A percentile compares a stretch with the other conserved stretches of the same genome.
These are phyloP conservation scores for Thermophis baileyi DNA, from an alignment of 2,113 vertebrate genomes.

Conservation along the genomic window DNA sequence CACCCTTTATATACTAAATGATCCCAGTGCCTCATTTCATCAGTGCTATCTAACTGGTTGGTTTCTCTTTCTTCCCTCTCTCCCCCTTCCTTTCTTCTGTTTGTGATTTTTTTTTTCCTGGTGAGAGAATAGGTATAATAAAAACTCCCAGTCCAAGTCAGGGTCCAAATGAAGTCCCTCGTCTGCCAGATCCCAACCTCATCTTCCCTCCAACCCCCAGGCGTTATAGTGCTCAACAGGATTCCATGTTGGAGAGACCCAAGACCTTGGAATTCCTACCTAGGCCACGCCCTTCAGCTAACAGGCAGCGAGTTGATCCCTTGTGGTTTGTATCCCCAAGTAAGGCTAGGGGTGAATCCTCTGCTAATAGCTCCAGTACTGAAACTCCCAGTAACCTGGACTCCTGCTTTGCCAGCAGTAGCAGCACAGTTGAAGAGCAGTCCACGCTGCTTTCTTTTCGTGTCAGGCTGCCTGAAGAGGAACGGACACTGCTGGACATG, in stretches of 20 bases:
- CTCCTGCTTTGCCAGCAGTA: constrained; percentile 82
- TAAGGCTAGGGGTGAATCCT: constrained; percentile 79
- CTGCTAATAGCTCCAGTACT: constrained; percentile 90
- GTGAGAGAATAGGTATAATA: constrained; percentile 59
- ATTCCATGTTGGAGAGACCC: constrained; percentile 85
- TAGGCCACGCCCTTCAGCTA: constrained; percentile 87
- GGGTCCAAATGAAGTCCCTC: constrained; percentile 81
- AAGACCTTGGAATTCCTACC: constrained; percentile 93
- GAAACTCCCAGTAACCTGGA: constrained; percentile 92
- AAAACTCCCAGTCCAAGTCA: constrained; percentile 79
- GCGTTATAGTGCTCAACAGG: constrained; percentile 78
- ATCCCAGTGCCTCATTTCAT: constrained; percentile 26
- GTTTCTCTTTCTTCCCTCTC: constrained; percentile 45
- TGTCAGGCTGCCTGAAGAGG: constrained; percentile 62
- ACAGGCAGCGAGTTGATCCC: constrained; percentile 80
- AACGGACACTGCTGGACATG: constrained; percentile 85
- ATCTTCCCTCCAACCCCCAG: constrained; percentile 92
- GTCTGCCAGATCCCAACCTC: constrained; percentile 89
- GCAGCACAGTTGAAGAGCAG: constrained; percentile 78
- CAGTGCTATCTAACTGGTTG: constrained; percentile 40
- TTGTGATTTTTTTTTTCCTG: not conserved
- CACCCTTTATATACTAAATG: constrained; percentile 8
- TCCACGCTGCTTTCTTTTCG: constrained; percentile 78
- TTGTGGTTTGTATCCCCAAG: constrained; percentile 83
- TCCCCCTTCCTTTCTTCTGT: constrained; percentile 34